These are phyloP conservation scores for Orestias chungarensis DNA, from an alignment of 2,797 vertebrate genomes.

Conservation along the genomic window DNA sequence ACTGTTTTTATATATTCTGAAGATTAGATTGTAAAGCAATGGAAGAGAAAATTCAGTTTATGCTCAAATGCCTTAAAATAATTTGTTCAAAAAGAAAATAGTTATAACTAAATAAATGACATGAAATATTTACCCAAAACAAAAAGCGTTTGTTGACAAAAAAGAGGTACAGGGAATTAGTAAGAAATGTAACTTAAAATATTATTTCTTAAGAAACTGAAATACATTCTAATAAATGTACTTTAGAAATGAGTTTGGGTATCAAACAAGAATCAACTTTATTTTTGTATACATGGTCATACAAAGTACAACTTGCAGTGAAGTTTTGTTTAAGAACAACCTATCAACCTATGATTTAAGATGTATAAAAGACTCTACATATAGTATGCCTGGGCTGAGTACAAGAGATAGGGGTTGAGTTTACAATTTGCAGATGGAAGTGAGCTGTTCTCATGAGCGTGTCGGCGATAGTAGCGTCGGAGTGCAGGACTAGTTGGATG, in stretches of 20 bases:
- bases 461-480: slow-evolving; percentile 78
- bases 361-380: slow-evolving; percentile 50
- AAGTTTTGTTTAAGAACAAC: no score
- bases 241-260: neutral
- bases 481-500: slow-evolving; percentile 78
- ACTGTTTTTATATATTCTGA: neutral
- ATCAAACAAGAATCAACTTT: no score
- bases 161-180: neutral
- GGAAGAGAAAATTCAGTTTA: neutral
- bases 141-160: neutral
- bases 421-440: slow-evolving; percentile 56
- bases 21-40: neutral
- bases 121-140: neutral
- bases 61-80: neutral
- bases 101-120: neutral
- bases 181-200: neutral
- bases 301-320: no score
- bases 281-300: no score
- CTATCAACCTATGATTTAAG: neutral
- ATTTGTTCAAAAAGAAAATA: neutral
- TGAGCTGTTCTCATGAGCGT: slow-evolving; percentile 66
- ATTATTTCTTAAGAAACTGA: neutral
- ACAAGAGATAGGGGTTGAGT: slow-evolving; percentile 75
- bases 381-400: slow-evolving; percentile 72
- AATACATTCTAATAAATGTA: neutral